phyloP scores from a whole-genome alignment of 2,797 vertebrate species.

The Periparus ater region DNA sequence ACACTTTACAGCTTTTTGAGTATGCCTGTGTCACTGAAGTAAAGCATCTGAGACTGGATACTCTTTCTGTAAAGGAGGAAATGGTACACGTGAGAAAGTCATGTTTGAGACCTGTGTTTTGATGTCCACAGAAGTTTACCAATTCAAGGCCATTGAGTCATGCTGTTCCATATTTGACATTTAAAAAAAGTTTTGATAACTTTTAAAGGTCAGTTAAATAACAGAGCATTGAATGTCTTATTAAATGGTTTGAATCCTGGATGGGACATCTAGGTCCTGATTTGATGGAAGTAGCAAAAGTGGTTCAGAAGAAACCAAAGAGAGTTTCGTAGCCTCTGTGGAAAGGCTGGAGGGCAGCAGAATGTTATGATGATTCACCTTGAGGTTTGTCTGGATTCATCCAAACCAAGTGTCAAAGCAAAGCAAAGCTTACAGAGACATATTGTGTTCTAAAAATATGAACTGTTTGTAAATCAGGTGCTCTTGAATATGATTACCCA shows the following conservation, averaged over 20 bases:
- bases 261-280: background rate
- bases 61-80: background rate
- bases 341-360: background rate
- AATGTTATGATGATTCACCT: background rate
- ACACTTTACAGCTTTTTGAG: background rate
- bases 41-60: background rate
- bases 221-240: background rate
- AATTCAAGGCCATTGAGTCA: background rate
- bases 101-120: background rate
- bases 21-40: background rate
- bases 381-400: background rate
- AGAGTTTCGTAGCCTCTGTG: background rate
- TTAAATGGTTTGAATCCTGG: background rate
- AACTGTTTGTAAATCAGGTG: background rate
- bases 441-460: background rate
- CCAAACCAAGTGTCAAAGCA: background rate
- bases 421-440: background rate
- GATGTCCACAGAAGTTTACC: background rate
- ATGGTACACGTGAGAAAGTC: background rate
- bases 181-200: background rate
- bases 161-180: background rate
- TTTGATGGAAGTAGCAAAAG: background rate
- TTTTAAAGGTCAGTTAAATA: background rate
- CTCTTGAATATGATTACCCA: background rate
- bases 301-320: background rate